Evolutionary conservation across 2,888 invertebrate species (phyloP).

Genomic region (Portevinia maculata): DNA sequence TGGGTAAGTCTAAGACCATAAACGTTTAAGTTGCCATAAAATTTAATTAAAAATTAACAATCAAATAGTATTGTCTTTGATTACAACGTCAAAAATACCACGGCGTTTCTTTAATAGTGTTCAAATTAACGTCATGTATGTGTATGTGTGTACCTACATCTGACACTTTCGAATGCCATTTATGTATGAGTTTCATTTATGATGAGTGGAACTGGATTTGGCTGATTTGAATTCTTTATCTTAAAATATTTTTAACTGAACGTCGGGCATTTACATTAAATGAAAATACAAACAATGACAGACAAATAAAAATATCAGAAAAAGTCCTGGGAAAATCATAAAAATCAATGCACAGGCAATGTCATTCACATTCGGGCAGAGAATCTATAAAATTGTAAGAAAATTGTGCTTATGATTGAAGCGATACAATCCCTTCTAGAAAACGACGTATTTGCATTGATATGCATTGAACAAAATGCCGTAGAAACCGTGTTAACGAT

Average conservation of each 20-base stretch:
- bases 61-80: slow-evolving; percentile 15
- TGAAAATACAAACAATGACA: not conserved
- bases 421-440: too few relatives aligned
- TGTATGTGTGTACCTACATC: slow-evolving; percentile 10
- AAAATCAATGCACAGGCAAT: too few relatives aligned
- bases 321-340: too few relatives aligned
- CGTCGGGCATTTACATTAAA: slow-evolving; percentile 16
- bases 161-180: slow-evolving; percentile 40
- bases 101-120: slow-evolving; percentile 42
- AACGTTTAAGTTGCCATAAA: slow-evolving; percentile 47
- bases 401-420: too few relatives aligned
- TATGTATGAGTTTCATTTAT: slow-evolving; percentile 18
- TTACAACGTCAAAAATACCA: slow-evolving; percentile 12
- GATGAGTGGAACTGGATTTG: too few relatives aligned
- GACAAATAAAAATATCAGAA: too few relatives aligned
- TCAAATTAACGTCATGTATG: slow-evolving; percentile 15
- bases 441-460: too few relatives aligned
- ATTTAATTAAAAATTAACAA: slow-evolving; percentile 26
- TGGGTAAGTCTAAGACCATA: slow-evolving; percentile 25
- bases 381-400: too few relatives aligned
- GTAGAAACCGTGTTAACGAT: too few relatives aligned
- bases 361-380: too few relatives aligned
- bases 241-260: too few relatives aligned
- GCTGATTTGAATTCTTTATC: slow-evolving; percentile 33
- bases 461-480: too few relatives aligned